Base-by-base conservation (phyloP, 2,113 vertebrate species). In the Thalassarche chlororhynchos region DNA sequence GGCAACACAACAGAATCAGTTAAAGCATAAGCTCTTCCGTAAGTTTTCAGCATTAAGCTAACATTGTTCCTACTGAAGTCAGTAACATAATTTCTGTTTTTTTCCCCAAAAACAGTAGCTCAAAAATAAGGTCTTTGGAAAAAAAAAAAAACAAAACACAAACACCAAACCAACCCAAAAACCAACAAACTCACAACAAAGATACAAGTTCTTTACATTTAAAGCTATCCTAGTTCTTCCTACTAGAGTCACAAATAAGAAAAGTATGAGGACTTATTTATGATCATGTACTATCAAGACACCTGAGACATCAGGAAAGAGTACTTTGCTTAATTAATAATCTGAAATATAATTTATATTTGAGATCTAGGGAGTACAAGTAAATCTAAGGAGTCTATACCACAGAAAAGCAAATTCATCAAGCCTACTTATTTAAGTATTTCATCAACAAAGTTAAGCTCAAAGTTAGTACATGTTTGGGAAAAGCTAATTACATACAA, bases 401-500 rank as follows among this genome's bases (percentile, higher is more conserved):
- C 17, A 64, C 11, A 46, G 90, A 93, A 96, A 91, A 66, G n/a
- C 46, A 91, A 91, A 84, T 66, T 72, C 14, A 62, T 38, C 42
- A 62, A 61, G n/a, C 12, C 29, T 42, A n/a, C 4, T 84, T 54
- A 90, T 24, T 55, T 58, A 86, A 75, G 12, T 62, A 80, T 57
- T 84, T 87, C 2, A 70, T 28, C 40, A 71, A 42, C 17, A 74
- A 92, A 52, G 10, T 69, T 62, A 75, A 84, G 40, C 9, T 69
- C 28, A 57, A 84, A 78, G 24, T 82, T 68, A 89, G 16, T 68
- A 57, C 2, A 75, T 38, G 64, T 62, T 84, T 92, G 57, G 68
- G 68, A 94, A 93, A 51, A 38, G 52, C 58, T 71, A 77, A 52
- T 51, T 75, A 99, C 99, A 81, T 98, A 99, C 99, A 98, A 99